Conservation (phyloP, 2,888 invertebrate species). For the Lepidonotus clava region DNA sequence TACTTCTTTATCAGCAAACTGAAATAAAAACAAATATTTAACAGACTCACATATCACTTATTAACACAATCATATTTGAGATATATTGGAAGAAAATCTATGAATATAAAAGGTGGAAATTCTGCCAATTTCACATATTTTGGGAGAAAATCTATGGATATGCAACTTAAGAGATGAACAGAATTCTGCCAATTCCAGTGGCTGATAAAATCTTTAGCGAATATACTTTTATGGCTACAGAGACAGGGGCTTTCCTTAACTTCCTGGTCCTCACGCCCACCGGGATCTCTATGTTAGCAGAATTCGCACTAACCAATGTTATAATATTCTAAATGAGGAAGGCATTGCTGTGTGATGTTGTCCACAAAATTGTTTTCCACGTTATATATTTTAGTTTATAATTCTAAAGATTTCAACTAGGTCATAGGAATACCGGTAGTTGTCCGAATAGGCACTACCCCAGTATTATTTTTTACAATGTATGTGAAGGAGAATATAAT, state of each 20-base stretch:
- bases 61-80: neutral
- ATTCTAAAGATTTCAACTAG: neutral
- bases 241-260: neutral
- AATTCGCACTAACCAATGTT: neutral
- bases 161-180: no score
- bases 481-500: neutral
- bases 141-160: neutral
- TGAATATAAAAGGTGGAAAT: neutral
- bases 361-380: neutral
- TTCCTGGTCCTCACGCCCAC: neutral
- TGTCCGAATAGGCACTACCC: no score
- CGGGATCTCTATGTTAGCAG: neutral
- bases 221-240: neutral
- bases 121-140: neutral
- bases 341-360: neutral
- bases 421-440: no score
- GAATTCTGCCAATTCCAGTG: no score
- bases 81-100: neutral
- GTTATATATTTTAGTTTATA: neutral
- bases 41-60: neutral
- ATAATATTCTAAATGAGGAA: neutral
- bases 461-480: neutral
- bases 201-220: no score
- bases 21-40: conserved; percentile 60
- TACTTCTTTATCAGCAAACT: conserved; percentile 72